Evolutionary conservation across 2,888 invertebrate species (phyloP).

Genomic region (Oligia latruncula): DNA sequence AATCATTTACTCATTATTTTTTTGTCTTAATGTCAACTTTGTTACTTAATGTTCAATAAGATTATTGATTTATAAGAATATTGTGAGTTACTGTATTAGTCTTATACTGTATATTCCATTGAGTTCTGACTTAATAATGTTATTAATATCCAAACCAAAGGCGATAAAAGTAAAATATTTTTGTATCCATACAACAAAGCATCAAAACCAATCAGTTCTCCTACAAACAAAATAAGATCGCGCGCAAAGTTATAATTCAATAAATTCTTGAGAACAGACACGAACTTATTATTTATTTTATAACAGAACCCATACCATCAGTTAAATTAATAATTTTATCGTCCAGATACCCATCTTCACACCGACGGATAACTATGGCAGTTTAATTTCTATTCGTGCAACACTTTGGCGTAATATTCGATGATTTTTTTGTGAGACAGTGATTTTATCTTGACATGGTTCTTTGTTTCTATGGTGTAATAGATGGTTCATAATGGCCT

Average conservation of each 20-base stretch:
- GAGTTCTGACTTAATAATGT: not conserved
- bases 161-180: not conserved
- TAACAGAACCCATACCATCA: constrained; percentile 66
- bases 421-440: constrained; percentile 9
- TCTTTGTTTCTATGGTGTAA: not conserved
- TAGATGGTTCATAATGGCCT: not conserved
- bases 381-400: constrained; percentile 27
- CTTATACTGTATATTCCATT: not conserved
- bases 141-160: not conserved
- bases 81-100: not conserved
- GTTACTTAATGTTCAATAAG: not conserved
- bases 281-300: constrained; percentile 77
- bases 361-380: constrained; percentile 33
- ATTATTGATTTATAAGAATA: not conserved
- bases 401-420: not conserved
- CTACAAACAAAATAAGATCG: constrained; percentile 71
- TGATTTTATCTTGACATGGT: not conserved
- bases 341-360: constrained; percentile 67
- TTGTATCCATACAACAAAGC: not conserved
- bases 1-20: not conserved
- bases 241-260: constrained; percentile 78
- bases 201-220: constrained; percentile 48
- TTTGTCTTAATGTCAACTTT: not conserved
- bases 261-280: constrained; percentile 74
- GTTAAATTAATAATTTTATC: constrained; percentile 71